These are phyloP conservation scores for Muscicapa striata DNA, from an alignment of 2,797 vertebrate species.

Conservation along the genomic window DNA sequence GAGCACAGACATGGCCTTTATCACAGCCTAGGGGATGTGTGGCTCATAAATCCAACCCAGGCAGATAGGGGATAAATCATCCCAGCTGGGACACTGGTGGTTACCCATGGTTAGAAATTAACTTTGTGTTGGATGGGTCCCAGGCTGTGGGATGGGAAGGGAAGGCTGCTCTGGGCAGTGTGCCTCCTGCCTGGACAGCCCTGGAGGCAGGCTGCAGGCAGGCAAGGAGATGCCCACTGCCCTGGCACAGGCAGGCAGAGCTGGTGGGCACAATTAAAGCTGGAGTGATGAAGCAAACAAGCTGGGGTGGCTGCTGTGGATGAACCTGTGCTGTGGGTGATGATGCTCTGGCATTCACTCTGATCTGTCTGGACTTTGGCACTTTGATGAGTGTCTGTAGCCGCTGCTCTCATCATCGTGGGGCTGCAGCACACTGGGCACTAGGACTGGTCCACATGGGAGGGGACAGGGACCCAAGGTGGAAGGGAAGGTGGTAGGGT, in stretches of 20 bases:
- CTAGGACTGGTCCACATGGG: neutral
- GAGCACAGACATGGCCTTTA: conserved; percentile 79
- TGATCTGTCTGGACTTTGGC: neutral
- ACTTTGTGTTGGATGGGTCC: conserved; percentile 81
- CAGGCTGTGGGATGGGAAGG: conserved; percentile 78
- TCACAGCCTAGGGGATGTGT: conserved; percentile 72
- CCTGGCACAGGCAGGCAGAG: neutral
- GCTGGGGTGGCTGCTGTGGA: neutral
- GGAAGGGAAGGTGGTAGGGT: neutral
- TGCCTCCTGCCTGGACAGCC: neutral
- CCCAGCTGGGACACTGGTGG: conserved; percentile 76
- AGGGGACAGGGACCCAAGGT: rapidly evolving
- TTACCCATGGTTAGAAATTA: conserved; percentile 82
- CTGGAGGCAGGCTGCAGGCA: neutral
- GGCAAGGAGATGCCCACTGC: conserved; percentile 20
- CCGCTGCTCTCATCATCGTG: rapidly evolving
- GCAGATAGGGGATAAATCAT: conserved; percentile 83
- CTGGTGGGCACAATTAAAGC: neutral
- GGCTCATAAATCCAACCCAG: conserved; percentile 75
- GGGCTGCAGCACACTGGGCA: neutral
- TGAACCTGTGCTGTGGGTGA: neutral
- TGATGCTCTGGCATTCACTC: neutral
- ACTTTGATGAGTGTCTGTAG: neutral
- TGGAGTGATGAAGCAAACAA: neutral
- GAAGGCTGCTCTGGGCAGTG: conserved; percentile 63